Percentiles rank a stretch among this genome's conserved stretches.
These are phyloP conservation scores for Drosophila meridionalis DNA, from an alignment of 2,888 invertebrate species.

Conservation along the genomic window DNA sequence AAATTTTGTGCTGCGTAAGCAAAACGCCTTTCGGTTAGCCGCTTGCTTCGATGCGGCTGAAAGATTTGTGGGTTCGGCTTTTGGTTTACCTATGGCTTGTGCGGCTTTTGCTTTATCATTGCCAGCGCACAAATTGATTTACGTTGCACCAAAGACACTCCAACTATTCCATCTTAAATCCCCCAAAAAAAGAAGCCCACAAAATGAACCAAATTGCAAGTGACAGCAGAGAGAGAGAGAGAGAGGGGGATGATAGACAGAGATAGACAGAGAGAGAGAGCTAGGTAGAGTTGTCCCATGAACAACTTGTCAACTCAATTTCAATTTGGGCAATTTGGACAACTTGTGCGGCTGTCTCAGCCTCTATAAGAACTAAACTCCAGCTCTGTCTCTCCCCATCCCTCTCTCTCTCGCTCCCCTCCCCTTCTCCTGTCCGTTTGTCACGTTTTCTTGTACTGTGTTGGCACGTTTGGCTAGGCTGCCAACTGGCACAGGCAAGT, in stretches of 20 bases:
- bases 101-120: conserved; percentile 43
- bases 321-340: conserved; percentile 80
- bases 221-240: conserved; percentile 1
- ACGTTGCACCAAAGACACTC: conserved; percentile 24
- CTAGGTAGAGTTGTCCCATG: conserved; percentile 30
- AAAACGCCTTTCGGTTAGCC: conserved; percentile 47
- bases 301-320: conserved; percentile 80
- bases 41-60: not conserved
- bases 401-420: conserved; percentile 4
- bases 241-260: too few relatives aligned
- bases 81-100: conserved; percentile 49
- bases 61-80: conserved; percentile 60
- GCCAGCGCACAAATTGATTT: conserved; percentile 68
- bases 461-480: conserved; percentile 67
- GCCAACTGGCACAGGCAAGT: conserved; percentile 68
- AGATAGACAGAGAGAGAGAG: not conserved
- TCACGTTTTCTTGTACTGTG: conserved; percentile 70
- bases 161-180: not conserved
- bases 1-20: conserved; percentile 71
- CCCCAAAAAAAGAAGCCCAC: conserved; percentile 6
- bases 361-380: conserved; percentile 26
- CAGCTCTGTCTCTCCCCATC: not conserved
- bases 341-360: conserved; percentile 74
- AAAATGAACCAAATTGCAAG: conserved; percentile 34
- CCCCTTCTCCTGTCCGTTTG: conserved; percentile 24